Base-by-base conservation (phyloP, 2,113 vertebrate genomes). In the Haplotaxodon microlepis region DNA sequence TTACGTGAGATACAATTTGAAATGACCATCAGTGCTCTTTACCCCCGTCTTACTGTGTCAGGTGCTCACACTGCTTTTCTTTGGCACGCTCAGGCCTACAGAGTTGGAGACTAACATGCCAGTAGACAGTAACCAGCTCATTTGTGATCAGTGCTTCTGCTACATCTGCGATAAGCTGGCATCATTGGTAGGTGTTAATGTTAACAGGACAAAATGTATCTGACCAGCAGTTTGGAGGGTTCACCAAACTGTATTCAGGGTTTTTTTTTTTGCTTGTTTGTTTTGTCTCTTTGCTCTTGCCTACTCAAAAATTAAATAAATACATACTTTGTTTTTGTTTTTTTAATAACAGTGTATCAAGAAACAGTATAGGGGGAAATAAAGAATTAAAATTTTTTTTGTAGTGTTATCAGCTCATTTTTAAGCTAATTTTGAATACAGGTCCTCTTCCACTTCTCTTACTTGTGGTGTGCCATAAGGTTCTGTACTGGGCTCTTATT, bases 101-200 rank as follows among this genome's bases (percentile, higher is more conserved):
- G 97, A 98, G 9, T 45, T 86, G 19, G 96, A 97, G 1, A 56
- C 69, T 0, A 84, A 80, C 0, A 86, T n/a, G 4, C 96, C 97
- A 2, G 69, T 96, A 0, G 92, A 86, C 4, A 40, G n/a, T 3
- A 98, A 98, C 5, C 88, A 92, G 0, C 94, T 93, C 3, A 71
- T 94, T 3, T 98, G 97, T 80, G 89, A 95, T 1, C 96, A 98
- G 92, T 98, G 98, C 89, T 98, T 97, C 93, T 98, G 98, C 92
- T 98, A 97, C 53, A 84, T 98, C 83, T 98, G 98, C 34, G 97
- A 98, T 88, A 97, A 97, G 2, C 93, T 90, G 6, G 97, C 96
- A 8, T 96, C 96, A 1, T 87, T 90, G 96, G 98, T 98, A 84
- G 7, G 87, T 92, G 21, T 42, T 61, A n/a, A 42, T 47, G 4